Conservation (phyloP, 2,797 vertebrate genomes). For the Heliangelus exortis region DNA sequence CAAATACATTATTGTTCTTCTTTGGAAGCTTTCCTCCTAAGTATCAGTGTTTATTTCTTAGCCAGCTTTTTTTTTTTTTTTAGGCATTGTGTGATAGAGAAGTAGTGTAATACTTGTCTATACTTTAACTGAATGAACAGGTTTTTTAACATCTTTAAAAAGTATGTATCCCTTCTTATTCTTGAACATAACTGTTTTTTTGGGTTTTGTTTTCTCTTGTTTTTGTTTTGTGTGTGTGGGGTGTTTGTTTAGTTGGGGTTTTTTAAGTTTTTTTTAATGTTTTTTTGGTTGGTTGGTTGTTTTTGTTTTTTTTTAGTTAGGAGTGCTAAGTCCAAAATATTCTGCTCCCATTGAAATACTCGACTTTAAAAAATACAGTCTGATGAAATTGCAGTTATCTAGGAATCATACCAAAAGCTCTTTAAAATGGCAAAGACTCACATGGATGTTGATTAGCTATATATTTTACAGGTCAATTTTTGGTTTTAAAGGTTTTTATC, state of each 20-base stretch:
- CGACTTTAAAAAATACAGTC: too few species aligned
- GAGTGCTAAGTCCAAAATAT: not conserved
- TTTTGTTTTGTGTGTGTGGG: not conserved
- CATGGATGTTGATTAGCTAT: not conserved
- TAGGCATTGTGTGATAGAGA: fast-evolving
- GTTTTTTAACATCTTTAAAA: not conserved
- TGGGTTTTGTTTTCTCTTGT: not conserved
- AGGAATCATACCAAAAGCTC: not conserved
- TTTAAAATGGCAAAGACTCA: not conserved
- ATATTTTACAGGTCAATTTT: not conserved
- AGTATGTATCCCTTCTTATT: not conserved
- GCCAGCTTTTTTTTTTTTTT: not conserved
- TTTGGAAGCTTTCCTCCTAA: not conserved
- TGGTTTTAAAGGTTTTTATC: not conserved
- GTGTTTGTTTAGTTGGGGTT: not conserved
- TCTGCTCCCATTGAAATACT: not conserved
- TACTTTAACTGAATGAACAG: not conserved
- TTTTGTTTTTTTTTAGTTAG: not conserved
- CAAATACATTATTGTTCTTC: not conserved
- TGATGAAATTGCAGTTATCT: not conserved
- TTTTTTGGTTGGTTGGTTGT: too few species aligned
- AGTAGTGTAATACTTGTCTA: not conserved
- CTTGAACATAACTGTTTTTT: not conserved
- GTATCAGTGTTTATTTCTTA: not conserved
- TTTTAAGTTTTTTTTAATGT: too few species aligned